Percentiles rank a stretch among this genome's conserved stretches.
Evolutionary conservation across 2,113 vertebrate species (phyloP).

Genomic region (Naja naja): DNA sequence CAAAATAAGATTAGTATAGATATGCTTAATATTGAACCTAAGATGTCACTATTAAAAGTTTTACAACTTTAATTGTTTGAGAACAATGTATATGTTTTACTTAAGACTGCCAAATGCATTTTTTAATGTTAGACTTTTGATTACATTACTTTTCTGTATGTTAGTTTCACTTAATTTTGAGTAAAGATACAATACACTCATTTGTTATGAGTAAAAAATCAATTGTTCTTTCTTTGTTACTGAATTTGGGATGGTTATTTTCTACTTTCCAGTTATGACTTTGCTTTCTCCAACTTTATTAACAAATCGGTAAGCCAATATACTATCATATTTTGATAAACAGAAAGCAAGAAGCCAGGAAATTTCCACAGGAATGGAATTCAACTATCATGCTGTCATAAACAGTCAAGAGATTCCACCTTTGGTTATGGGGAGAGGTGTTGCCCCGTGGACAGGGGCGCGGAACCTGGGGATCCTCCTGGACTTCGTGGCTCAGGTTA

Average conservation of each 20-base stretch:
- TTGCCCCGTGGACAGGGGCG: too few species aligned
- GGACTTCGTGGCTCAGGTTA: too few species aligned
- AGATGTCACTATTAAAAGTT: neutral
- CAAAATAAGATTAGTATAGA: neutral
- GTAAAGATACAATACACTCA: neutral
- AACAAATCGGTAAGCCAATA: neutral
- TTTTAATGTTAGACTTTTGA: neutral
- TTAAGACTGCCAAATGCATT: neutral
- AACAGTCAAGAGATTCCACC: too few species aligned
- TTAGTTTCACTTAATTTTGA: neutral
- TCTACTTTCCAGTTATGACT: neutral
- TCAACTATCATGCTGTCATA: neutral
- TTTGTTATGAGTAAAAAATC: neutral
- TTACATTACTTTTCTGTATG: neutral
- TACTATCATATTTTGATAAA: neutral
- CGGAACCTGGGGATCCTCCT: too few species aligned
- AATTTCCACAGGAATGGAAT: neutral
- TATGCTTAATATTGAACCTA: neutral
- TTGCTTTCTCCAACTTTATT: neutral
- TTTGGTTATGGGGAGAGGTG: too few species aligned
- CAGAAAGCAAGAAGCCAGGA: neutral
- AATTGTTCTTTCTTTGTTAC: neutral
- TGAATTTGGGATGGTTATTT: neutral
- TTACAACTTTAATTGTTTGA: neutral
- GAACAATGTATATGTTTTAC: neutral